Evolutionary conservation across 2,797 vertebrate genomes (phyloP).

Genomic region (Gallinago stenura): DNA sequence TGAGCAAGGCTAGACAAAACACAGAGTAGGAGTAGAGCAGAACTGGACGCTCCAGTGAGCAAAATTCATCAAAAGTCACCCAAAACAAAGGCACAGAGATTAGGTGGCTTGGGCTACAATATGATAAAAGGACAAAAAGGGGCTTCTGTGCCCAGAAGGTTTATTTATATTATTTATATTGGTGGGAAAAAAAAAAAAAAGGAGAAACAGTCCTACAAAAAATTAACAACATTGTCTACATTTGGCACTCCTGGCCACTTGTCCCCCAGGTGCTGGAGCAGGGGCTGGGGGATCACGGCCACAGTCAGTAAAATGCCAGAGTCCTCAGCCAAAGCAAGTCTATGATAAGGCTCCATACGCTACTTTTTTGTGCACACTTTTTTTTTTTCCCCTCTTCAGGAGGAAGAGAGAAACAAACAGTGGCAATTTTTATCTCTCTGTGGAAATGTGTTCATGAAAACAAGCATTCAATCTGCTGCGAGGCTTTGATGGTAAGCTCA

Average conservation of each 20-base stretch:
- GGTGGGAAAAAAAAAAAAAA: not conserved
- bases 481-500: not conserved
- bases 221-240: not conserved
- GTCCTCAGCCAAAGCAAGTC: not conserved
- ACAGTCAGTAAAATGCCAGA: not conserved
- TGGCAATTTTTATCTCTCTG: fast-evolving
- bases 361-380: not conserved
- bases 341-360: not conserved
- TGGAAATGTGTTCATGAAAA: not conserved
- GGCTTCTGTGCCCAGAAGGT: not conserved
- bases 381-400: not conserved
- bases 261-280: not conserved
- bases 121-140: not conserved
- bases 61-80: not conserved
- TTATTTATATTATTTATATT: not conserved
- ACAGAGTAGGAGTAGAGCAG: not conserved
- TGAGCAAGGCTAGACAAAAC: slow-evolving; percentile 26
- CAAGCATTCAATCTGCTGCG: not conserved
- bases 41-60: not conserved
- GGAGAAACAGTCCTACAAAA: not conserved
- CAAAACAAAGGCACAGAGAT: not conserved
- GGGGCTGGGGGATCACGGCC: not conserved
- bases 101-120: not conserved
- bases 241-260: not conserved
- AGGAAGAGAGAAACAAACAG: not conserved